Evolutionary conservation across 2,888 invertebrate species (phyloP).

Genomic region (Ditula angustiorana): DNA sequence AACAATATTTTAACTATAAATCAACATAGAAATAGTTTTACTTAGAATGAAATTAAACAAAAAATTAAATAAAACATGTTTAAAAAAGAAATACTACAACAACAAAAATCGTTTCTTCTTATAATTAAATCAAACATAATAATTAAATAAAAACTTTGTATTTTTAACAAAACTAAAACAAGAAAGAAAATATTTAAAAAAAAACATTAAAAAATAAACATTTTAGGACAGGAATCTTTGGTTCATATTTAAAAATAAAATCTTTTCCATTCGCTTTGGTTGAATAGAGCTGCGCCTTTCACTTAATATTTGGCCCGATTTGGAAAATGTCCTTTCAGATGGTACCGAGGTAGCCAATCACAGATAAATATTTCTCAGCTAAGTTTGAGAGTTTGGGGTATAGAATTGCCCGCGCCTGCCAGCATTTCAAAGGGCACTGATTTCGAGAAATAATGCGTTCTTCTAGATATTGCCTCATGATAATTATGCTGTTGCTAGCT

Average conservation of each 20-base stretch:
- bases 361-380: slow-evolving; percentile 16
- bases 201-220: not conserved
- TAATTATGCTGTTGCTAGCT: slow-evolving; percentile 47
- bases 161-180: too few species aligned
- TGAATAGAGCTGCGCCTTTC: slow-evolving; percentile 46
- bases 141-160: too few species aligned
- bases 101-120: too few species aligned
- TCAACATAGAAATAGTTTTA: too few species aligned
- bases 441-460: slow-evolving; percentile 46
- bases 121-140: too few species aligned
- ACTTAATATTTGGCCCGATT: slow-evolving; percentile 50
- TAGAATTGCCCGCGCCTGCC: slow-evolving; percentile 45
- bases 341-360: slow-evolving; percentile 47
- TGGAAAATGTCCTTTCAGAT: slow-evolving; percentile 42
- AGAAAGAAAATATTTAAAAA: too few species aligned
- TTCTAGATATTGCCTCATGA: slow-evolving; percentile 47
- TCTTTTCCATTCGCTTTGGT: slow-evolving; percentile 48
- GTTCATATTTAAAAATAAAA: slow-evolving; percentile 51
- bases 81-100: too few species aligned
- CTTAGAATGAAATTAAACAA: too few species aligned
- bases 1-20: too few species aligned
- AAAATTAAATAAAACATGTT: too few species aligned
- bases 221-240: slow-evolving; percentile 44
- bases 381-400: slow-evolving; percentile 48
- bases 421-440: slow-evolving; percentile 49